These are phyloP conservation scores for Prunella himalayana DNA, from an alignment of 2,113 vertebrate species.

Conservation along the genomic window DNA sequence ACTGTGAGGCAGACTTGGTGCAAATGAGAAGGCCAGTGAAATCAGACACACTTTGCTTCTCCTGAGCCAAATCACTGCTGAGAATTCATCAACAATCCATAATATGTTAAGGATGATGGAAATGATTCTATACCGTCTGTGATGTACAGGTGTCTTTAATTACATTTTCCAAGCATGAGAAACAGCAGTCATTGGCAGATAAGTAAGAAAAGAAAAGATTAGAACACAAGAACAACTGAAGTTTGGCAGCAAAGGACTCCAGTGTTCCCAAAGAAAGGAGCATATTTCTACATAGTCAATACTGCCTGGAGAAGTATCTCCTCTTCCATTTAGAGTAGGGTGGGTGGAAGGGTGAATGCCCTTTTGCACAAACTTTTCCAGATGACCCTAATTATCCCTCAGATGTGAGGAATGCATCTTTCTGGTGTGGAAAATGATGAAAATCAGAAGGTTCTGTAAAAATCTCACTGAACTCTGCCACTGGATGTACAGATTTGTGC, in stretches of 20 bases:
- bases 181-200: neutral
- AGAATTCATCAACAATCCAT: constrained; percentile 27
- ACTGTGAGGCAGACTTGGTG: neutral
- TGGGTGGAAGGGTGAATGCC: neutral
- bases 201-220: neutral
- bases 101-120: neutral
- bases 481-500: neutral
- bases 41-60: neutral
- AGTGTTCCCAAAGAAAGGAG: neutral
- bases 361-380: neutral
- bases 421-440: neutral
- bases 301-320: neutral
- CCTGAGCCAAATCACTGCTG: constrained; percentile 29
- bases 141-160: constrained; percentile 34
- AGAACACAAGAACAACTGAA: neutral
- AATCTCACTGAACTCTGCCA: neutral
- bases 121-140: neutral
- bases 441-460: neutral
- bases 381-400: neutral
- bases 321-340: neutral
- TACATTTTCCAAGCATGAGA: constrained; percentile 11
- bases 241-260: neutral
- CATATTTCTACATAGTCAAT: neutral
- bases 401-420: neutral
- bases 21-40: constrained; percentile 5